A percentile compares a stretch with the other conserved stretches of the same genome.
These are phyloP conservation scores for Chaetoderma sp. DNA, from an alignment of 2,888 invertebrate genomes.

Conservation along the genomic window DNA sequence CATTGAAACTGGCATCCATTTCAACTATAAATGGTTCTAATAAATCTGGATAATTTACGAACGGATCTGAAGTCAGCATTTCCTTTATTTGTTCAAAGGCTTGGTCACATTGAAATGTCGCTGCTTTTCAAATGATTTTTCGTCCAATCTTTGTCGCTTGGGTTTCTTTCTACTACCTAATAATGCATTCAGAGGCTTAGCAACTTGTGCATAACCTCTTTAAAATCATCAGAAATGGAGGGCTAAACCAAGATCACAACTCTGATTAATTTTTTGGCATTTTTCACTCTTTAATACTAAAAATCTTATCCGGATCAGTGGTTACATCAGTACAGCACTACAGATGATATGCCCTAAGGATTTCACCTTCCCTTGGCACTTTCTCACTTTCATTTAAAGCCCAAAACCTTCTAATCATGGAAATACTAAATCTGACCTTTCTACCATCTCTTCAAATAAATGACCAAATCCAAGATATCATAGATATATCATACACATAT, in stretches of 20 bases:
- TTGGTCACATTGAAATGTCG: conserved; percentile 15
- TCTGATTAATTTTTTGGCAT: conserved; percentile 15
- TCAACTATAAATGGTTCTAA: conserved; percentile 34
- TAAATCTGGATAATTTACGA: conserved; percentile 40
- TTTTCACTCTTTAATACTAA: conserved; percentile 10
- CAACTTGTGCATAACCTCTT: conserved; percentile 24
- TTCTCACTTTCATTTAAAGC: neutral
- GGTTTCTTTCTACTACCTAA: conserved; percentile 1
- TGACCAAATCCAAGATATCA: conserved; percentile 1
- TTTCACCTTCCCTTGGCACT: neutral
- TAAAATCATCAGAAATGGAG: conserved; percentile 33
- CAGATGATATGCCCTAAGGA: conserved; percentile 3
- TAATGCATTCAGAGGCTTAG: conserved; percentile 19
- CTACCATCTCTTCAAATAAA: conserved; percentile 1
- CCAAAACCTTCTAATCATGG: neutral
- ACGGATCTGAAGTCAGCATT: conserved; percentile 24
- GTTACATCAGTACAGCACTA: neutral
- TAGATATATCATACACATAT: conserved; percentile 1
- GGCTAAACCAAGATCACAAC: conserved; percentile 27
- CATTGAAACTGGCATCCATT: conserved; percentile 31
- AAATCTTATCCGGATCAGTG: conserved; percentile 14
- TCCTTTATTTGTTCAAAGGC: conserved; percentile 29
- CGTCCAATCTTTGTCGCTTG: neutral
- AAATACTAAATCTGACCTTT: conserved; percentile 1
- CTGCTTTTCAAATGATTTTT: conserved; percentile 1